Conservation (phyloP, 2,888 invertebrate species). For the Petrophora chlorosata region DNA sequence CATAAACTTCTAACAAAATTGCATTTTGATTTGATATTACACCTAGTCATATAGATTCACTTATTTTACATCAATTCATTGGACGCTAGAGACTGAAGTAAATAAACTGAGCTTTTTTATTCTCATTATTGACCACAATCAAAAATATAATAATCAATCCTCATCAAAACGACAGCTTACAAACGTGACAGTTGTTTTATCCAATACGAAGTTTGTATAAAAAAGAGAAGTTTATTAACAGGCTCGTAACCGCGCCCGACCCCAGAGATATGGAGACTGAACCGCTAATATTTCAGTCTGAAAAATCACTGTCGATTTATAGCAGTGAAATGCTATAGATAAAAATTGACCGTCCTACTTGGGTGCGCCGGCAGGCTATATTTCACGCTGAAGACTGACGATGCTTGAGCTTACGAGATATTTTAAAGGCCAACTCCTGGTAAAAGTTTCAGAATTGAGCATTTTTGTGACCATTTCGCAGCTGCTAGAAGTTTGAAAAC, state of each 20-base stretch:
- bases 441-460: slow-evolving; percentile 26
- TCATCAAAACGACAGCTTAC: no score
- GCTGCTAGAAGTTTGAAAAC: slow-evolving; percentile 31
- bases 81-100: no score
- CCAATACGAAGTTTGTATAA: neutral
- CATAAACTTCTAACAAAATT: no score
- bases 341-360: slow-evolving; percentile 65
- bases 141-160: no score
- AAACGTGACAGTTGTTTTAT: no score
- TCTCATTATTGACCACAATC: no score
- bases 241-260: slow-evolving; percentile 45
- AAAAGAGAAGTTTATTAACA: slow-evolving; percentile 65
- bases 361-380: slow-evolving; percentile 43
- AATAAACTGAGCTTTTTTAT: no score
- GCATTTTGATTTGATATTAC: no score
- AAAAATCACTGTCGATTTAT: slow-evolving; percentile 73
- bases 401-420: slow-evolving; percentile 40
- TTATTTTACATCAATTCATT: no score
- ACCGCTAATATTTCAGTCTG: slow-evolving; percentile 70
- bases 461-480: slow-evolving; percentile 35
- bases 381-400: slow-evolving; percentile 42
- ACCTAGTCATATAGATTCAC: no score
- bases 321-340: slow-evolving; percentile 64
- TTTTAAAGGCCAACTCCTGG: slow-evolving; percentile 32
- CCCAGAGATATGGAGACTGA: slow-evolving; percentile 59